Percentiles rank a stretch among this genome's conserved stretches.
phyloP scores from a whole-genome alignment of 2,888 invertebrate genomes.

The Criorhina ranunculi region DNA sequence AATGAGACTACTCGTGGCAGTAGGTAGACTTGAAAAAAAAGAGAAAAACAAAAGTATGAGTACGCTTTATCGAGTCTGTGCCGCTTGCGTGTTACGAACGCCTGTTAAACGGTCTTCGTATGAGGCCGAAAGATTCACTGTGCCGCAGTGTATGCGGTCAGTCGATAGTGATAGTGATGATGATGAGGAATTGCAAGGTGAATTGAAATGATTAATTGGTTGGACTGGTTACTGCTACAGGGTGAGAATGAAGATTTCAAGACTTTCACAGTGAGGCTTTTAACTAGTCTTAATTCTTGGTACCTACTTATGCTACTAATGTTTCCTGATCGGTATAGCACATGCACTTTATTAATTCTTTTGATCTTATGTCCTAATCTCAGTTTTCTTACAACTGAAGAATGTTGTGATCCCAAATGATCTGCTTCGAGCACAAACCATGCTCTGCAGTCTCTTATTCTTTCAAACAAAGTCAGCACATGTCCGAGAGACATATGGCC shows the following conservation, averaged over 20 bases:
- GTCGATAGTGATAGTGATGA: conserved; percentile 77
- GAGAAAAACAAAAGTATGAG: conserved; percentile 1
- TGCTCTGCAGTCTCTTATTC: too few species aligned
- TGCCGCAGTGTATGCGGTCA: conserved; percentile 71
- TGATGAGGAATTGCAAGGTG: conserved; percentile 77
- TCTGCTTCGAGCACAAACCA: too few species aligned
- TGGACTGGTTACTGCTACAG: conserved; percentile 68
- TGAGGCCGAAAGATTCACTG: conserved; percentile 57
- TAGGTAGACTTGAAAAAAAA: conserved; percentile 1
- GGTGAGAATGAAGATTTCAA: conserved; percentile 54
- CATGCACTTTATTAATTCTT: too few species aligned
- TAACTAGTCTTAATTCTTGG: too few species aligned
- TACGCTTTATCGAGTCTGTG: conserved; percentile 3
- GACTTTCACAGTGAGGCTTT: neutral
- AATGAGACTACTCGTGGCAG: conserved; percentile 4
- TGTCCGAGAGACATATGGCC: too few species aligned
- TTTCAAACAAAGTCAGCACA: too few species aligned
- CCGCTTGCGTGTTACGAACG: conserved; percentile 31
- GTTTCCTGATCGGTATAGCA: too few species aligned
- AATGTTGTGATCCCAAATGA: too few species aligned
- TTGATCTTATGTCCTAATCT: too few species aligned
- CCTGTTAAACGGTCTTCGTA: conserved; percentile 29
- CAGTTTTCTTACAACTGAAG: too few species aligned
- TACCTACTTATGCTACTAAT: too few species aligned
- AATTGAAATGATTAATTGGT: conserved; percentile 78